Evolutionary conservation across 2,888 invertebrate species (phyloP), one percentile per base, ranked within the genome.

Genomic region (Papilio demoleus): DNA sequence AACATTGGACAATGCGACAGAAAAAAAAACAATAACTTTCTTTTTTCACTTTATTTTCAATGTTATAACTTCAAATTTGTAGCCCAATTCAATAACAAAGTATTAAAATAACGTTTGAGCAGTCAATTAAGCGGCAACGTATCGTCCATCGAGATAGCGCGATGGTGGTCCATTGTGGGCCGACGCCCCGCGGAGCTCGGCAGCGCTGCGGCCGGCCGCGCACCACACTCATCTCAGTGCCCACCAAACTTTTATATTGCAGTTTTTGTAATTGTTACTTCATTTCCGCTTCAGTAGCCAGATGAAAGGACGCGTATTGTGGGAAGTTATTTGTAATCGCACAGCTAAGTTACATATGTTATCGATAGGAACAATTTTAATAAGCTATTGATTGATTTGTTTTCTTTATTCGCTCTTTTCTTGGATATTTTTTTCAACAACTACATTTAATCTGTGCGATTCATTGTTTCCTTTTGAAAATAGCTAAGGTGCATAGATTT

Each of bases 141-240:
- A 90, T 88, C 88, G 90, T 84, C 87, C 88, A 90, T 90, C 90
- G 87, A 87, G 90, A 91, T 90, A 91, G 83, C 87, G 80, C 85
- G 75, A 92, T 92, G 90, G 92, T 88, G 92, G 92, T 85, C 88
- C 90, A 92, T 92, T 92, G 92, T 92, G 81, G 88, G 85, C 84
- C 82, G 90, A 72, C 81, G 88, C 81, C 85, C 78, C 75, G 77
- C 66, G 73, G 77, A 69, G 75, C 76, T 78, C 79, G 27, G 53
- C 31, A 31, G 53, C 27, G 24, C 31, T 31, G 53, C 53, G 27
- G 53, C 53, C 53, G 53, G 53, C 53, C 53, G 53, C 53, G 53
- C 31, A 79, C 82, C 82, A 82, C 85, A 84, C 80, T 76, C 81
- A 78, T 75, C 78, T 88, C 87, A 88, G 88, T 38, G 87, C 81